Base-by-base conservation (phyloP, 2,113 vertebrate genomes). In the Hypanus sabinus region DNA sequence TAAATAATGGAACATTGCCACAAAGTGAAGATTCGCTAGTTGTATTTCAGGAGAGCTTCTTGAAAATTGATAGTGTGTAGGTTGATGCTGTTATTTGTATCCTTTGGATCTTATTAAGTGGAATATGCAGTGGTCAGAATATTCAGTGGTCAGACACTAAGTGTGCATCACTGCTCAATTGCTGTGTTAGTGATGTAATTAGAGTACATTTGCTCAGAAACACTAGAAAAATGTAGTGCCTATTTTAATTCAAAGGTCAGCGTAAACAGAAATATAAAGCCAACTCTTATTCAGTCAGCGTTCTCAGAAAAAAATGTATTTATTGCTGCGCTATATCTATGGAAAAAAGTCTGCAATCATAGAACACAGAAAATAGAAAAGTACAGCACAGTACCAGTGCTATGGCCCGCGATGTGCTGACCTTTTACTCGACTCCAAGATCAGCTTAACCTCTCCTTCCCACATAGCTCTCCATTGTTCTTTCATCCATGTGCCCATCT, bases 181-280 rank as follows among this genome's bases (percentile, higher is more conserved):
- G 91, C 68, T 46, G 36, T 75, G 36, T 73, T 93, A 22, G 70
- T 27, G 70, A 75, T 75, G 55, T 93, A 93, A 93, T 93, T 93
- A 73, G 36, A 75, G 91, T 93, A 93, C 91, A 93, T 93, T 93
- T 93, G 91, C 91, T 93, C 91, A 93, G 70, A 93, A 93, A 75
- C 91, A 93, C 91, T 93, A 93, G 91, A 93, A 27, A 93, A 38
- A 70, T 93, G 91, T 93, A 93, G 91, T 93, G 91, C 38, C 68
- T 73, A 73, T 73, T 93, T 93, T 73, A 55, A 46, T 93, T 93
- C 38, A 93, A 93, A 93, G 70, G 68, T 93, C 91, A 27, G 91
- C 27, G 36, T 93, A 71, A 93, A 93, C 91, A 93, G 68, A 93
- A 93, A 93, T 93, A 75, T 73, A 73, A 55, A 12, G 36, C 68